These are phyloP conservation scores for Camponotus floridanus DNA, from an alignment of 1,140 invertebrate species.

Conservation along the genomic window DNA sequence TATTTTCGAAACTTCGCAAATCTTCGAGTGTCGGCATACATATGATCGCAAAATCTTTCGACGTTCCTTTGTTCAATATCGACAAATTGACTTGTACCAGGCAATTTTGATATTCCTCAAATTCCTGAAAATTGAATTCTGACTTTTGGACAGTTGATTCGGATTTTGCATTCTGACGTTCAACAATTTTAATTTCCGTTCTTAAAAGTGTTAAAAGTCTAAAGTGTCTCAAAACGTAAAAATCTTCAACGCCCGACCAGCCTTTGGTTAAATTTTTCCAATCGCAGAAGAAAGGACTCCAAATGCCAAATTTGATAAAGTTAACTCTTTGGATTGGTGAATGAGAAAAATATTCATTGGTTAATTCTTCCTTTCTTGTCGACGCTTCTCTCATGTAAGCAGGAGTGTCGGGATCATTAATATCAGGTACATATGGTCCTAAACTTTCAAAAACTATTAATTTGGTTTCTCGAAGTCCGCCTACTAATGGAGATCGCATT, in stretches of 20 bases:
- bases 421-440: slow-evolving; percentile 83
- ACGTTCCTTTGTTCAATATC: slow-evolving; percentile 84
- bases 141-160: not conserved
- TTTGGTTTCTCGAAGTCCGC: slow-evolving; percentile 92
- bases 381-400: slow-evolving; percentile 86
- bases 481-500: slow-evolving; percentile 92
- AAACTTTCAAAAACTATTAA: slow-evolving; percentile 90
- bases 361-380: slow-evolving; percentile 79
- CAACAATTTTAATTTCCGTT: slow-evolving; percentile 66
- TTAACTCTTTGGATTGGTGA: slow-evolving; percentile 95
- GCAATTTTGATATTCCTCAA: slow-evolving; percentile 78
- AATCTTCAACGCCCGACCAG: slow-evolving; percentile 87
- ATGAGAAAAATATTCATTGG: slow-evolving; percentile 89
- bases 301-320: slow-evolving; percentile 91
- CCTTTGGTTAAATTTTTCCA: slow-evolving; percentile 91
- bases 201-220: slow-evolving; percentile 82
- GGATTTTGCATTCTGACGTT: slow-evolving; percentile 26
- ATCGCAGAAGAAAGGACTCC: slow-evolving; percentile 91
- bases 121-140: slow-evolving; percentile 34
- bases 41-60: slow-evolving; percentile 88
- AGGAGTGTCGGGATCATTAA: slow-evolving; percentile 90
- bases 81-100: slow-evolving; percentile 87
- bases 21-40: slow-evolving; percentile 89
- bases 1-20: slow-evolving; percentile 80
- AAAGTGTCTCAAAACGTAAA: slow-evolving; percentile 86